A percentile compares a stretch with the other conserved stretches of the same genome.
phyloP scores from a whole-genome alignment of 2,888 invertebrate species.

The Cheilosia vernalis region DNA sequence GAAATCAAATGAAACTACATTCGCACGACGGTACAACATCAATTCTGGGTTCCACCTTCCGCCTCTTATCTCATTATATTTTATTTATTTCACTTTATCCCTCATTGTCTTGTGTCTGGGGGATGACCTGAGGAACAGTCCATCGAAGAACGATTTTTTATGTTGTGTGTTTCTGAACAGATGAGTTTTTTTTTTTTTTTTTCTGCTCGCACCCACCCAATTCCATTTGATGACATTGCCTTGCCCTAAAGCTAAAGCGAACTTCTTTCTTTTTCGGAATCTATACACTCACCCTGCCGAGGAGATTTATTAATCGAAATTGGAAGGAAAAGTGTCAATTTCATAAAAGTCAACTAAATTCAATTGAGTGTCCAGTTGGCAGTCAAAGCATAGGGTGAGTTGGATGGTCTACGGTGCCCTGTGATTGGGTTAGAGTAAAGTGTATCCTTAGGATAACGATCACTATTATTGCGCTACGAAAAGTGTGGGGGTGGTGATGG shows the following conservation, averaged over 20 bases:
- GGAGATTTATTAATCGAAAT: slow-evolving; percentile 77
- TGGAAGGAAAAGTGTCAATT: slow-evolving; percentile 77
- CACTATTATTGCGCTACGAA: slow-evolving; percentile 3
- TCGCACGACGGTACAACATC: not conserved
- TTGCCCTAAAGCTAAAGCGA: slow-evolving; percentile 60
- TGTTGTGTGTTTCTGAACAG: slow-evolving; percentile 47
- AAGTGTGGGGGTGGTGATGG: slow-evolving; percentile 50
- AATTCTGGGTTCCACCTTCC: not conserved
- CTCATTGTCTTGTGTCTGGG: slow-evolving; percentile 35
- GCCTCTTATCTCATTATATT: slow-evolving; percentile 49
- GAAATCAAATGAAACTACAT: slow-evolving; percentile 12
- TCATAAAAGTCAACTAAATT: slow-evolving; percentile 75
- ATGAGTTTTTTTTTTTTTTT: slow-evolving; percentile 60
- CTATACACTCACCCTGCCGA: slow-evolving; percentile 38
- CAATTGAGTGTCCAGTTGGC: slow-evolving; percentile 51
- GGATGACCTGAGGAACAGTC: slow-evolving; percentile 46
- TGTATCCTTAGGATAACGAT: slow-evolving; percentile 22
- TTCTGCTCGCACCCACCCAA: slow-evolving; percentile 32
- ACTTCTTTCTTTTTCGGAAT: slow-evolving; percentile 47
- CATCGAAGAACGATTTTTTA: slow-evolving; percentile 44
- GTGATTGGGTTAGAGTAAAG: slow-evolving; percentile 18
- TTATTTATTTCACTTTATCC: slow-evolving; percentile 55
- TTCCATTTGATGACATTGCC: slow-evolving; percentile 47
- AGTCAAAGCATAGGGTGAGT: slow-evolving; percentile 57
- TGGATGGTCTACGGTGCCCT: slow-evolving; percentile 3